Conservation (phyloP, 1,140 invertebrate species). For the Zaprionus kolodkinae region DNA sequence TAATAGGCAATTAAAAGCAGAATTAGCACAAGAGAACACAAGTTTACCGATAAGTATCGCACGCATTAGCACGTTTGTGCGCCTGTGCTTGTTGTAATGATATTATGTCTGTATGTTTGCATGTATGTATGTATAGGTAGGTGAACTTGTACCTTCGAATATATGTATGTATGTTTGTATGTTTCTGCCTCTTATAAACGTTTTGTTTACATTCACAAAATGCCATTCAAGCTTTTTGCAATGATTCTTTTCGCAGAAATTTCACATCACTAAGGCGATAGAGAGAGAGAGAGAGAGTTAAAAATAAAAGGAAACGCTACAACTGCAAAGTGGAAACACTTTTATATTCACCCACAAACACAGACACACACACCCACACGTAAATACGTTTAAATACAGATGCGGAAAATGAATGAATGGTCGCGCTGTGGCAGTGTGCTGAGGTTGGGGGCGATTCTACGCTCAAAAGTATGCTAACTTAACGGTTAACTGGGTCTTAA, state of each 20-base stretch:
- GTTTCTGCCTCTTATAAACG: not conserved
- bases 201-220: slow-evolving; percentile 18
- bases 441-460: not conserved
- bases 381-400: slow-evolving; percentile 7
- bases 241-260: not conserved
- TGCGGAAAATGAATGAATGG: slow-evolving; percentile 2
- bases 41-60: slow-evolving; percentile 1
- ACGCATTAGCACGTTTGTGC: slow-evolving; percentile 1
- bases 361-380: not conserved
- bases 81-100: not conserved
- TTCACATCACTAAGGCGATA: not conserved
- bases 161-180: not conserved
- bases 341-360: not conserved
- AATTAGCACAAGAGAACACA: not conserved
- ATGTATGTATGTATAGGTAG: not conserved
- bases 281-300: not conserved
- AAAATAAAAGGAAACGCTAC: slow-evolving; percentile 1
- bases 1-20: slow-evolving; percentile 4
- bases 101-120: not conserved
- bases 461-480: slow-evolving; percentile 9
- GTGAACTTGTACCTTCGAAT: slow-evolving; percentile 2
- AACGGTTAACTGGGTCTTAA: slow-evolving; percentile 9
- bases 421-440: not conserved
- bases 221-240: not conserved
- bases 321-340: slow-evolving; percentile 5